Percentiles rank a stretch among this genome's conserved stretches.
These are phyloP conservation scores for Passer domesticus DNA, from an alignment of 2,113 vertebrate genomes.

Conservation along the genomic window DNA sequence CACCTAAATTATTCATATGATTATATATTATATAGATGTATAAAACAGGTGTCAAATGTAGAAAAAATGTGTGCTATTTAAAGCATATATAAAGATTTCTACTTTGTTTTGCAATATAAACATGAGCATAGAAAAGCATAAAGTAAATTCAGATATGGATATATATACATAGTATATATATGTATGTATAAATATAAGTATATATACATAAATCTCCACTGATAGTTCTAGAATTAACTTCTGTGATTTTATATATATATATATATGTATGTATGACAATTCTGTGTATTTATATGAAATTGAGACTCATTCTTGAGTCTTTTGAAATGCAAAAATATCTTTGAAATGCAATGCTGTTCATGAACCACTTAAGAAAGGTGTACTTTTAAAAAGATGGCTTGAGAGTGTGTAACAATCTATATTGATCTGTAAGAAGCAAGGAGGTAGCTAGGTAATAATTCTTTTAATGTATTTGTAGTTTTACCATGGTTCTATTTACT, in stretches of 20 bases:
- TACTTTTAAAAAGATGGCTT: not conserved
- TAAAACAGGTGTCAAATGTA: not conserved
- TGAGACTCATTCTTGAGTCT: not conserved
- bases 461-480: not conserved
- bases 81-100: not conserved
- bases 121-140: not conserved
- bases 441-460: not conserved
- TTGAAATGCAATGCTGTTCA: not conserved
- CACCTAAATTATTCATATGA: not conserved
- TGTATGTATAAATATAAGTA: too few relatives aligned
- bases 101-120: not conserved
- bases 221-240: not conserved
- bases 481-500: not conserved
- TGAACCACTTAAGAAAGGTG: not conserved
- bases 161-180: too few relatives aligned
- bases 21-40: not conserved
- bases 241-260: too few relatives aligned
- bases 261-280: not conserved
- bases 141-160: not conserved
- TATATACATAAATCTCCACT: not conserved
- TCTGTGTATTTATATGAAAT: not conserved
- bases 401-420: not conserved
- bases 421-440: not conserved
- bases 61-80: not conserved
- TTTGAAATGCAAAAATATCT: not conserved